Conservation (phyloP, 2,797 vertebrate species). For the Tadarida brasiliensis region DNA sequence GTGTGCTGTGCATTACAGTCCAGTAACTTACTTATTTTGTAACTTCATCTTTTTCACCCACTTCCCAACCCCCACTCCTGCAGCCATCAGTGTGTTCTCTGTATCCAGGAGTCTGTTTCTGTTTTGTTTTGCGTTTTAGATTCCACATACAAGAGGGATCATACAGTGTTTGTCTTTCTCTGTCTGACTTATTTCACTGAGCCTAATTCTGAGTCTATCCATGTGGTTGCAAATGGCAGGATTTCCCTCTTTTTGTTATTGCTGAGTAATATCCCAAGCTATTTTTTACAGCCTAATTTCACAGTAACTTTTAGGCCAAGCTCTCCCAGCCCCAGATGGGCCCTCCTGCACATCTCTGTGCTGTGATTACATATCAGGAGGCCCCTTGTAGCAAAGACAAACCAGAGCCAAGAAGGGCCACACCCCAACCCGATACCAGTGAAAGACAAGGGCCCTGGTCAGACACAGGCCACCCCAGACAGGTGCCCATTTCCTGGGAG, state of each 20-base stretch:
- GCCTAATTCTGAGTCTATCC: neutral
- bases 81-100: neutral
- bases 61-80: no score
- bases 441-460: neutral
- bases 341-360: neutral
- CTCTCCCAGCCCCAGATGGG: neutral
- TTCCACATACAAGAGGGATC: neutral
- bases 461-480: neutral
- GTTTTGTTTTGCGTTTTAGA: neutral
- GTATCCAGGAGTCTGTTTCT: neutral
- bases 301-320: slow-evolving; percentile 2
- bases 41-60: neutral
- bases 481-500: neutral
- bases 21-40: neutral
- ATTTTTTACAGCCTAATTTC: neutral
- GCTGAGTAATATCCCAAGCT: neutral
- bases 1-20: neutral
- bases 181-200: neutral
- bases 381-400: neutral
- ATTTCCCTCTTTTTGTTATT: neutral
- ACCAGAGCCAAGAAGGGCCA: slow-evolving; percentile 37
- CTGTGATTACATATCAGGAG: neutral
- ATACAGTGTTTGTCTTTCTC: neutral
- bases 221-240: neutral
- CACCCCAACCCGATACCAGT: neutral